Base-by-base conservation (phyloP, 2,888 invertebrate species). In the Sarcophaga carnaria region DNA sequence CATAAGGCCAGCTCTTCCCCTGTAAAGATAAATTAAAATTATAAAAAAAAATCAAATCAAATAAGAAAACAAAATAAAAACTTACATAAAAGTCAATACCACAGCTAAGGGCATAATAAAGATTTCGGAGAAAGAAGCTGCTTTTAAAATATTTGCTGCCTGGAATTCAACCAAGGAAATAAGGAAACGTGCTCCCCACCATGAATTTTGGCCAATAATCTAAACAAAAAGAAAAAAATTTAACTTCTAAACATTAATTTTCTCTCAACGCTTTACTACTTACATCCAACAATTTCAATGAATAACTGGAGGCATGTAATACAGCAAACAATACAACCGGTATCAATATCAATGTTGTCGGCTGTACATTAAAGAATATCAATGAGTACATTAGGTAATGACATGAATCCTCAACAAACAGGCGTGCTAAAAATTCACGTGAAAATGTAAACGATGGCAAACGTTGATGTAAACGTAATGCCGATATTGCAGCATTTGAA, bases 311-410 rank as follows among this genome's bases (percentile, higher is more conserved):
- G 66, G 98, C 96, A 94, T 99, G 99, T 69, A 99, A 95, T 17
- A 98, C 92, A 3, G 98, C 98, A 94, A 99, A 99, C 89, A 99
- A 94, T 90, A 97, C 96, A 85, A 99, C 95, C 8, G 99, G 99
- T 86, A 97, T 94, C 90, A 99, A 94, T 25, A 97, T 97, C 95
- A 99, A 95, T 89, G 98, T 96, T 77, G 98, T 96, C 45, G 99
- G 98, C 82, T 96, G 95, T 59, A 97, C 97, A 93, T 97, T 98
- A 91, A 99, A 95, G 94, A 99, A 99, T 92, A 99, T 97, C 90
- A 99, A 94, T 69, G 98, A 98, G 94, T 97, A 99, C 94, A 99
- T 96, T 89, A 99, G 95, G 92, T 99, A 99, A 93, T 99, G 99
- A 88, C 98, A 98, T 90, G 98, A 98, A 94, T 98, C 98, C 93